Evolutionary conservation across 2,113 vertebrate species (phyloP).

Genomic region (Rhagologus leucostigma): DNA sequence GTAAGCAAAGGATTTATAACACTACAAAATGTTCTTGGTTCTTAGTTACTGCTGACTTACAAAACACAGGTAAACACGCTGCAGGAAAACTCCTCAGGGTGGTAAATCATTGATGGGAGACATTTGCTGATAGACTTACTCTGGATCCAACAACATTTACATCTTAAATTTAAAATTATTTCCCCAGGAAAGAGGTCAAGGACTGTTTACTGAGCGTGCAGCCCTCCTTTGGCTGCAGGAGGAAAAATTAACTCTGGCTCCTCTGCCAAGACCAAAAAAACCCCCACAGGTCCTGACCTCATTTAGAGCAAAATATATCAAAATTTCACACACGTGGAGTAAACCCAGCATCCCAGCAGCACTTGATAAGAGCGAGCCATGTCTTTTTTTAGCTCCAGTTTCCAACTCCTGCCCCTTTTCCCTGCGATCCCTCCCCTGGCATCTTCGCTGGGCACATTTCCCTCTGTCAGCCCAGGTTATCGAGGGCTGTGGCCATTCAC

Average conservation of each 20-base stretch:
- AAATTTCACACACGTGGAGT: not conserved
- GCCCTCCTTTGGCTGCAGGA: not conserved
- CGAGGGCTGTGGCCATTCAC: not conserved
- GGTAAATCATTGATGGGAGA: conserved; percentile 43
- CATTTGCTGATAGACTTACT: not conserved
- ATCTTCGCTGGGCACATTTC: not conserved
- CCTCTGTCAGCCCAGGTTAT: not conserved
- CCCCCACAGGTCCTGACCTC: not conserved
- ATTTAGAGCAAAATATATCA: not conserved
- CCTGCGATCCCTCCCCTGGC: not conserved
- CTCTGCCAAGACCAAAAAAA: not conserved
- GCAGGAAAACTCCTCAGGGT: not conserved
- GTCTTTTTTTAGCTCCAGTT: not conserved
- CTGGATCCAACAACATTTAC: not conserved
- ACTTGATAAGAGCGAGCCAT: rapidly evolving
- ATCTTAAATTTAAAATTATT: not conserved
- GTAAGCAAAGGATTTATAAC: conserved; percentile 41
- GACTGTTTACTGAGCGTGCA: not conserved
- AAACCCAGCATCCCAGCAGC: not conserved
- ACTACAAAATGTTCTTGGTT: conserved; percentile 2
- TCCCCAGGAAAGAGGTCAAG: not conserved
- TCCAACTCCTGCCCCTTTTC: not conserved
- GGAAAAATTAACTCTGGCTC: not conserved
- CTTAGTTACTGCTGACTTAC: conserved; percentile 18
- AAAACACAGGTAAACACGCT: not conserved